These are phyloP conservation scores for Triplophysa tibetana DNA, from an alignment of 2,113 vertebrate genomes.

Conservation along the genomic window DNA sequence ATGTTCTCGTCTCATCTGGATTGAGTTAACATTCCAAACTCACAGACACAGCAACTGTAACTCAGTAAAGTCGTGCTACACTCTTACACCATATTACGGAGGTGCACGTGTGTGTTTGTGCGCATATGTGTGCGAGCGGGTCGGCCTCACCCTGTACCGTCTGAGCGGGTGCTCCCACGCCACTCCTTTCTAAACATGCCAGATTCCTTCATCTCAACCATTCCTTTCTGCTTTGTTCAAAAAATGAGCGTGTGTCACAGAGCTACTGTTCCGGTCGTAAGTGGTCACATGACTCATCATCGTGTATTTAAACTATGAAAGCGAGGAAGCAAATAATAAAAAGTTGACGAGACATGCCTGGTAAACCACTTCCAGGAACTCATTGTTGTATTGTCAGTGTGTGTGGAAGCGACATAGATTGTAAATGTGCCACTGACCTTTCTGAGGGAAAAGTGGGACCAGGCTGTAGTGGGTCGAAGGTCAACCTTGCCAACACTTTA, in stretches of 20 bases:
- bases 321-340: background rate
- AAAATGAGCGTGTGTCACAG: background rate
- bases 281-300: background rate
- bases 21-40: slow-evolving; percentile 70
- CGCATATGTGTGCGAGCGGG: slow-evolving; percentile 27
- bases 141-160: background rate
- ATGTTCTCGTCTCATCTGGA: slow-evolving; percentile 67
- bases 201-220: slow-evolving; percentile 48
- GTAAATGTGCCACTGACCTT: background rate
- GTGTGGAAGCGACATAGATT: background rate
- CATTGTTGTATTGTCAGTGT: background rate
- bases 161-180: slow-evolving; percentile 31
- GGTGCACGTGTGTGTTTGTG: slow-evolving; percentile 23
- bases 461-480: background rate
- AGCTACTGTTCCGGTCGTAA: slow-evolving; percentile 13
- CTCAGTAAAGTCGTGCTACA: slow-evolving; percentile 24
- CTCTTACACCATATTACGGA: slow-evolving; percentile 40
- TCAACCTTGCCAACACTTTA: slow-evolving; percentile 21
- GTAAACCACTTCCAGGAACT: background rate
- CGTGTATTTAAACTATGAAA: background rate
- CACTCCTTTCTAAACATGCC: slow-evolving; percentile 41
- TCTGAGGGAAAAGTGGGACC: background rate
- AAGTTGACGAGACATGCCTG: background rate
- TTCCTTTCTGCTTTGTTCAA: slow-evolving; percentile 4
- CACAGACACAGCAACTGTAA: slow-evolving; percentile 38